phyloP scores from a whole-genome alignment of 2,113 vertebrate species.

The Callithrix jacchus region DNA sequence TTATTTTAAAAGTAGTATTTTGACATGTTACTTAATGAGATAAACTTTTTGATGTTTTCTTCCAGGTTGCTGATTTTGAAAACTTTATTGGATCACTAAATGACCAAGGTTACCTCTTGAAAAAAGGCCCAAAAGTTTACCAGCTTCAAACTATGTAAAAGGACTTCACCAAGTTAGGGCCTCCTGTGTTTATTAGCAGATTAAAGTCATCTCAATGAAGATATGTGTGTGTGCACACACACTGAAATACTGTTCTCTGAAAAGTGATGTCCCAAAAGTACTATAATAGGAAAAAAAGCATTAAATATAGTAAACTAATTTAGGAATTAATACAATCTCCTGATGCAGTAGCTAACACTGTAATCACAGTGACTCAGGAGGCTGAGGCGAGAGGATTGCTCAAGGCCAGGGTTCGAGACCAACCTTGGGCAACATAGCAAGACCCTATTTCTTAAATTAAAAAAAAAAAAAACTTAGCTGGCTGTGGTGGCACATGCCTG shows the following conservation, averaged over 20 bases:
- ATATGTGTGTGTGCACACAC: not conserved
- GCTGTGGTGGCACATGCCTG: not conserved
- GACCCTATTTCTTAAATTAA: not conserved
- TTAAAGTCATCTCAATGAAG: not conserved
- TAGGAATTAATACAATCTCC: constrained; percentile 48
- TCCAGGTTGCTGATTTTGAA: constrained; percentile 94
- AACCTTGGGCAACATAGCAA: not conserved
- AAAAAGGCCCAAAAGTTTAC: constrained; percentile 93
- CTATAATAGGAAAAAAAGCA: not conserved
- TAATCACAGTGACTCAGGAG: not conserved
- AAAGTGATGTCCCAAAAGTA: constrained; percentile 2
- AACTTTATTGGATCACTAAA: constrained; percentile 94
- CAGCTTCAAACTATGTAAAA: constrained; percentile 94
- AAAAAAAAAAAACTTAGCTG: not conserved
- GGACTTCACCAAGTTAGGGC: not conserved
- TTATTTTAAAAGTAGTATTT: not conserved
- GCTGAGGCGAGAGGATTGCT: not conserved
- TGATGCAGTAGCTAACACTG: not conserved
- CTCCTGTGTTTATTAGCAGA: not conserved
- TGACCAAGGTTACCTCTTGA: constrained; percentile 96
- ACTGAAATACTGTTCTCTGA: not conserved
- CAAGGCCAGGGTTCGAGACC: not conserved
- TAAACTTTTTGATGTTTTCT: constrained; percentile 49
- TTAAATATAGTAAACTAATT: not conserved
- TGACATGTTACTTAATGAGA: not conserved